These are phyloP conservation scores for Corydoras maculifer DNA, from an alignment of 2,113 vertebrate genomes.

Conservation along the genomic window DNA sequence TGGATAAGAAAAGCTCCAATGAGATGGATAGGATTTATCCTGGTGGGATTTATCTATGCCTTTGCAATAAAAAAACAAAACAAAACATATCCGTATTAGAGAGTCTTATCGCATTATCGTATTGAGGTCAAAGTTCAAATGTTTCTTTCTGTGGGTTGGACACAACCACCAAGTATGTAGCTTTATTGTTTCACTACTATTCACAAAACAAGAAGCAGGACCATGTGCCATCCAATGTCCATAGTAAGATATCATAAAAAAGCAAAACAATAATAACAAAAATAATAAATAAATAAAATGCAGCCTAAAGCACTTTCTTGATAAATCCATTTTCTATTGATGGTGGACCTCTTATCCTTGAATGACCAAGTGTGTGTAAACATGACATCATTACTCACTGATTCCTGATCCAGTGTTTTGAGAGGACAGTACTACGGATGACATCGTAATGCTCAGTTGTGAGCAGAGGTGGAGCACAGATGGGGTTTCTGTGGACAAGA, in stretches of 20 bases:
- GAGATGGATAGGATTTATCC: constrained; percentile 45
- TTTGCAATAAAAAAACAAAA: constrained; percentile 59
- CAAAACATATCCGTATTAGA: constrained; percentile 34
- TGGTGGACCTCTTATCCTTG: constrained; percentile 26
- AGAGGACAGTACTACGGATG: constrained; percentile 67
- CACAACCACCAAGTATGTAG: constrained; percentile 25
- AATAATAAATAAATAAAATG: constrained; percentile 18
- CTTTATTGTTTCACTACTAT: constrained; percentile 19
- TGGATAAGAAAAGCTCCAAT: constrained; percentile 54
- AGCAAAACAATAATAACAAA: constrained; percentile 5
- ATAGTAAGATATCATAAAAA: constrained; percentile 25
- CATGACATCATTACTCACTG: constrained; percentile 78
- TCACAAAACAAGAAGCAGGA: constrained; percentile 8
- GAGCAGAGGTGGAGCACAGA: constrained; percentile 62
- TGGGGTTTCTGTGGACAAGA: constrained; percentile 34
- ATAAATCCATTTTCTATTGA: constrained; percentile 15
- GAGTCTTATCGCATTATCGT: constrained; percentile 59
- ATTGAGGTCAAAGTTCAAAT: constrained; percentile 57
- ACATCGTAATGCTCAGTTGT: constrained; percentile 73
- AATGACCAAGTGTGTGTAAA: constrained; percentile 57
- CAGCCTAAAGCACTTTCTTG: constrained; percentile 23
- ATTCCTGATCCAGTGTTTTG: constrained; percentile 66
- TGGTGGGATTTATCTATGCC: constrained; percentile 54
- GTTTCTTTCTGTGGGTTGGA: constrained; percentile 51
- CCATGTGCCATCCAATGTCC: constrained; percentile 28